A percentile compares a stretch with the other conserved stretches of the same genome.
phyloP scores from a whole-genome alignment of 2,888 invertebrate species.

The Coleophora flavipennella region DNA sequence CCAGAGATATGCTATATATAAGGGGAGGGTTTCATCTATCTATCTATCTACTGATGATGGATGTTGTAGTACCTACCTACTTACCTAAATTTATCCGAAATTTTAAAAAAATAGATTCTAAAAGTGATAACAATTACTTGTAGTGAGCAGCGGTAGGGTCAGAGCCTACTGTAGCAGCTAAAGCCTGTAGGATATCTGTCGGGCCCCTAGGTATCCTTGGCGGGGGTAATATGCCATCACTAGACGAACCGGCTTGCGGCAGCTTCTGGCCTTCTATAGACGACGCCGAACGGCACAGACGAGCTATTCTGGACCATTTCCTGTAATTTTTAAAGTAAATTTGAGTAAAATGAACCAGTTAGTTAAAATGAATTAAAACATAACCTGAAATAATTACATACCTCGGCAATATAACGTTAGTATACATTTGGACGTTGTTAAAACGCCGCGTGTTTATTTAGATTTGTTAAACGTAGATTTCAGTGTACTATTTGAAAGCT shows the following conservation, averaged over 20 bases:
- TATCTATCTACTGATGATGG: too few species aligned
- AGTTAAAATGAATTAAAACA: conserved; percentile 1
- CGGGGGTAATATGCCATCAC: conserved; percentile 71
- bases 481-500: too few species aligned
- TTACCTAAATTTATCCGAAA: too few species aligned
- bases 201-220: conserved; percentile 81
- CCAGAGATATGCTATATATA: too few species aligned
- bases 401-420: conserved; percentile 36
- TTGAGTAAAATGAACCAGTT: background rate
- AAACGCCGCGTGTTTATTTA: background rate
- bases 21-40: too few species aligned
- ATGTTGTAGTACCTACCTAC: too few species aligned
- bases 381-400: conserved; percentile 14
- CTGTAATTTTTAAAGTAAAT: conserved; percentile 24
- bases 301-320: conserved; percentile 46
- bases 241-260: conserved; percentile 38
- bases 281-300: conserved; percentile 43
- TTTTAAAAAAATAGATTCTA: background rate
- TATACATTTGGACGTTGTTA: conserved; percentile 29
- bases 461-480: too few species aligned
- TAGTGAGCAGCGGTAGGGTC: conserved; percentile 92
- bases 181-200: conserved; percentile 86
- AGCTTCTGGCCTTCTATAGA: conserved; percentile 52
- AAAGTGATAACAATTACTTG: conserved; percentile 54
- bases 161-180: conserved; percentile 83